These are phyloP conservation scores for Sinelater perroti DNA, from an alignment of 2,888 invertebrate genomes.

Conservation along the genomic window DNA sequence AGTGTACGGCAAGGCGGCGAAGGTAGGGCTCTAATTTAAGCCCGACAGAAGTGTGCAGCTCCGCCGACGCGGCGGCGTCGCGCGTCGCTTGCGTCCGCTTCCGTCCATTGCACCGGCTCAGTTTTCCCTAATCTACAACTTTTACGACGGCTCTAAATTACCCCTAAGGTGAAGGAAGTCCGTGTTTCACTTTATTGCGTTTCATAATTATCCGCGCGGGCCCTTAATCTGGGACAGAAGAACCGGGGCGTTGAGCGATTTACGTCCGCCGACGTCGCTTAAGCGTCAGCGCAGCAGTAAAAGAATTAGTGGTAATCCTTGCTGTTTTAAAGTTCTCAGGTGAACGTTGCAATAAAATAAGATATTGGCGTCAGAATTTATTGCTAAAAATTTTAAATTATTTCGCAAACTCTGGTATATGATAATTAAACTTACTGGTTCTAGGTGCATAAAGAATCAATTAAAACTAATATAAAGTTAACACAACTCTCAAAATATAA, in stretches of 20 bases:
- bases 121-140: slow-evolving; percentile 41
- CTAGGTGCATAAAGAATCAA: too few relatives aligned
- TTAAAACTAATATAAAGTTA: too few relatives aligned
- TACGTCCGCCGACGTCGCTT: not conserved
- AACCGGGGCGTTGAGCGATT: slow-evolving; percentile 1
- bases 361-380: too few relatives aligned
- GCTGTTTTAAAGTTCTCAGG: too few relatives aligned
- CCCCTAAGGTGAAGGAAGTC: slow-evolving; percentile 42
- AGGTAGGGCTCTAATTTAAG: slow-evolving; percentile 37
- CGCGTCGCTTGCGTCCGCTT: slow-evolving; percentile 37
- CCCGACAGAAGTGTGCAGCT: slow-evolving; percentile 29
- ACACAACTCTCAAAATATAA: too few relatives aligned
- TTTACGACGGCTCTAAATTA: slow-evolving; percentile 46
- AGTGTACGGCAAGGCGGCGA: slow-evolving; percentile 33
- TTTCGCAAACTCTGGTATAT: too few relatives aligned
- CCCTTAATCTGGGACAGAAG: slow-evolving; percentile 32
- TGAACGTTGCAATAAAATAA: too few relatives aligned
- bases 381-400: too few relatives aligned
- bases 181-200: slow-evolving; percentile 43
- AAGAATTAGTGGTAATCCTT: too few relatives aligned
- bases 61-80: slow-evolving; percentile 31
- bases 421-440: too few relatives aligned
- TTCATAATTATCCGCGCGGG: slow-evolving; percentile 44
- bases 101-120: slow-evolving; percentile 38
- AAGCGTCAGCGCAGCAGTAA: too few relatives aligned